Base-by-base conservation (phyloP, 2,888 invertebrate genomes). In the Operophtera brumata region DNA sequence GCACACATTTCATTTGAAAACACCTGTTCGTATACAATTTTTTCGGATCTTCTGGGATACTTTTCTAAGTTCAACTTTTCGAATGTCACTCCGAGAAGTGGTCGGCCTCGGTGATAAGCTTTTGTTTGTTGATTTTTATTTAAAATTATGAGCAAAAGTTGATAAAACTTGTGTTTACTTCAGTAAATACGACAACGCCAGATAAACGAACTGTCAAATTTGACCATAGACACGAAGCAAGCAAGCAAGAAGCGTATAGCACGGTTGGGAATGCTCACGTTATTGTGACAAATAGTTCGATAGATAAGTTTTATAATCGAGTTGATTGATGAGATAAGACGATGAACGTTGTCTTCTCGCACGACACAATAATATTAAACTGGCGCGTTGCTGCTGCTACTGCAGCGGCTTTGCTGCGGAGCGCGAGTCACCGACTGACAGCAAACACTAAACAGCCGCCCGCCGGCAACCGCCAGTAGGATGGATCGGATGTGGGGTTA, bases 21-120 rank as follows among this genome's bases (percentile, higher is more conserved):
- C 94, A 94, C 94, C 94, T 94, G 94, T 94, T 94, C 92, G 86
- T 90, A 90, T 70, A 68, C 85, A 86, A 86, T 91, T 92, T 93
- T 94, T 94, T 93, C 94, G 92, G 92, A 92, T 35, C 37, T 44
- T 46, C 90, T 90, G 91, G 89, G 79, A 72, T 12, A 45, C 77
- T 82, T 91, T 91, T 91, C 91, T 91, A 62, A 1, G 42, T 37
- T 58, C 26, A 57, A 32, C 47, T 37, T 32, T 34, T 37, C 14
- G 40, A 53, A 34, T 51, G 13, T 32, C 44, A 37, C 34, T 47
- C 14, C 14, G 9, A 47, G 14, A 20, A 46, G 28, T 11, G 30
- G 36, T 35, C 58, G 62, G 63, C 51, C 45, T 54, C 40, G 8
- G 40, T 53, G 25, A 26, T 44, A 41, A 25, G 35, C 43, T 50